Base-by-base conservation (phyloP, 2,888 invertebrate species). In the Dione vanillae region DNA sequence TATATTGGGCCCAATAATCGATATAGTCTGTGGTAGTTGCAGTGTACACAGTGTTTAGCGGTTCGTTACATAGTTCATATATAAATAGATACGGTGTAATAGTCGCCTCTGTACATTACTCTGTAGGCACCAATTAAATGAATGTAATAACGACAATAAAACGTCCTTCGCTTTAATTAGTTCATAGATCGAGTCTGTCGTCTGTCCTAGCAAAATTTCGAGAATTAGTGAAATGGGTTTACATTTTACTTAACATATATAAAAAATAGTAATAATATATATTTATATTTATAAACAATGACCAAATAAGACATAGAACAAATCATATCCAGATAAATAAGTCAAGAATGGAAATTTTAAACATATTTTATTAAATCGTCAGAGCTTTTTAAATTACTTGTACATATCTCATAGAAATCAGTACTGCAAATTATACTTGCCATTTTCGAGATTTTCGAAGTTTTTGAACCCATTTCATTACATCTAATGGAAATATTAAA, bases 121-220 rank as follows among this genome's bases (percentile, higher is more conserved):
- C 72, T 75, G 76, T 80, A 80, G 76, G 75, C 75, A 76, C 75
- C 75, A 75, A 85, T 85, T 82, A 80, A 83, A 82, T 83, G 83
- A 86, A 85, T 56, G 37, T 56, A 56, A 56, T 85, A 82, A 86
- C 83, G 92, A 92, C 92, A 92, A 92, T 92, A 92, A 92, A 83
- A 86, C 89, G 91, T 92, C 92, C 91, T 90, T 90, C 87, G 92
- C 92, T 92, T 92, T 92, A 92, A 92, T 81, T 91, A 91, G 88
- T 79, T 85, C 62, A 83, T 89, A 89, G 81, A 82, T 80, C 77
- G 74, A 81, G 71, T 82, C 75, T 80, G 74, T 78, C 76, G 74
- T 69, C 70, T 82, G 70, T 79, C 76, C 79, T 59, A 27, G 9
- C 41, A 20, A 59, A 14, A 20, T 41, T 43, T 43, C 20, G 2